Conservation (phyloP, 2,797 vertebrate species). For the Podargus strigoides region DNA sequence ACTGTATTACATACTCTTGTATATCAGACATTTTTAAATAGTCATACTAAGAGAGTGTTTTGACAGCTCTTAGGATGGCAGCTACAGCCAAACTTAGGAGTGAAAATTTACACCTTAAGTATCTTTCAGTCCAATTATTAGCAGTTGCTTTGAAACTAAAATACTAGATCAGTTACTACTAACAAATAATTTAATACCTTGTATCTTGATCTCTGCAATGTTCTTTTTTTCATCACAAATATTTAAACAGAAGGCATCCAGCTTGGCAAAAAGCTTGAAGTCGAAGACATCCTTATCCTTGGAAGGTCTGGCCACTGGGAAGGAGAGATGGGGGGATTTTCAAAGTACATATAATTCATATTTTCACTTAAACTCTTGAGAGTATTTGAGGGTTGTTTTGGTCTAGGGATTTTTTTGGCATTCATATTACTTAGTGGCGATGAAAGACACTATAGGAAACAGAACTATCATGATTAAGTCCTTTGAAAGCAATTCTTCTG, state of each 20-base stretch:
- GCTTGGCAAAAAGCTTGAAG: constrained; percentile 86
- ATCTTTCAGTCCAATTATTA: neutral
- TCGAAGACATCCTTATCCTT: constrained; percentile 82
- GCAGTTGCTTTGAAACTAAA: neutral
- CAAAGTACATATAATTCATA: neutral
- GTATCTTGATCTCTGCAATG: constrained; percentile 93
- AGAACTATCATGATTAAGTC: too few relatives aligned
- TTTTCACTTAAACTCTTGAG: neutral
- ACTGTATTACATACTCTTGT: neutral
- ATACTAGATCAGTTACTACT: neutral
- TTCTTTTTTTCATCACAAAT: constrained; percentile 83
- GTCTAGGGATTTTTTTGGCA: neutral
- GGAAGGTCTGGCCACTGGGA: constrained; percentile 75
- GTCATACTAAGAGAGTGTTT: too few relatives aligned
- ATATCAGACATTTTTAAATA: neutral
- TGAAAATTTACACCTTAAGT: neutral
- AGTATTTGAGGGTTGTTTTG: neutral
- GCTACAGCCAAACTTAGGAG: neutral
- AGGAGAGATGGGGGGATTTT: neutral
- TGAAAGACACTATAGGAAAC: too few relatives aligned
- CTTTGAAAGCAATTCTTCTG: neutral
- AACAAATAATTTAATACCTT: constrained; percentile 76
- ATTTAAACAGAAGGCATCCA: constrained; percentile 86
- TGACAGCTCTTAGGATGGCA: neutral
- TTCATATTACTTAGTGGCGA: neutral